Evolutionary conservation across 2,888 invertebrate genomes (phyloP).

Genomic region (Leptopterna dolabrata): DNA sequence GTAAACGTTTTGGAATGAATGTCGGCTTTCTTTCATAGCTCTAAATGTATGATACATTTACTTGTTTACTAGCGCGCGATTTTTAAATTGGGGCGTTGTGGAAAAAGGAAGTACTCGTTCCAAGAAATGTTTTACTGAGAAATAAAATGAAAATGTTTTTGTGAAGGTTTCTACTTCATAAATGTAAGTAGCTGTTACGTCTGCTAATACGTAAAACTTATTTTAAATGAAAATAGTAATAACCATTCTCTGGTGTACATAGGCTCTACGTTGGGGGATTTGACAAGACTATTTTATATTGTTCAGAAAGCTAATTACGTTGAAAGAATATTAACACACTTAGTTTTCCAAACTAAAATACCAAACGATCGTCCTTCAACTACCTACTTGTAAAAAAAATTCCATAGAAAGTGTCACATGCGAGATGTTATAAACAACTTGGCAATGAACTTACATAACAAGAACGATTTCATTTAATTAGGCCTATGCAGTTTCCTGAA

Average conservation of each 20-base stretch:
- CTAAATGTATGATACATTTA: background rate
- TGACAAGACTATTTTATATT: no score
- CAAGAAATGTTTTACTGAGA: no score
- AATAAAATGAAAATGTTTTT: no score
- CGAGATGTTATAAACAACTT: conserved; percentile 18
- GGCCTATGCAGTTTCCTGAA: conserved; percentile 52
- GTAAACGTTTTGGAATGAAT: background rate
- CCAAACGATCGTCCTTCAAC: background rate
- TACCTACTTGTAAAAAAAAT: conserved; percentile 14
- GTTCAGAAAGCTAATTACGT: background rate
- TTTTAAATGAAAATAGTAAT: no score
- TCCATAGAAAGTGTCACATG: conserved; percentile 20
- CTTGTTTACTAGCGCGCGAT: no score
- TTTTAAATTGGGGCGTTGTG: no score
- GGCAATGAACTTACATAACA: conserved; percentile 44
- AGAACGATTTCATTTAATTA: conserved; percentile 48
- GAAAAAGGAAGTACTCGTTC: no score
- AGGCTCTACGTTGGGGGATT: no score
- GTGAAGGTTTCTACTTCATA: no score
- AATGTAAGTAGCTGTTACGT: no score
- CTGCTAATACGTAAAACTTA: no score
- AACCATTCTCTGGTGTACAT: no score
- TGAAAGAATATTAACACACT: background rate
- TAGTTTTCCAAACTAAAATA: background rate
- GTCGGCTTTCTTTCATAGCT: conserved; percentile 3